Conservation (phyloP, 2,888 invertebrate species). For the Eupithecia exiguata region DNA sequence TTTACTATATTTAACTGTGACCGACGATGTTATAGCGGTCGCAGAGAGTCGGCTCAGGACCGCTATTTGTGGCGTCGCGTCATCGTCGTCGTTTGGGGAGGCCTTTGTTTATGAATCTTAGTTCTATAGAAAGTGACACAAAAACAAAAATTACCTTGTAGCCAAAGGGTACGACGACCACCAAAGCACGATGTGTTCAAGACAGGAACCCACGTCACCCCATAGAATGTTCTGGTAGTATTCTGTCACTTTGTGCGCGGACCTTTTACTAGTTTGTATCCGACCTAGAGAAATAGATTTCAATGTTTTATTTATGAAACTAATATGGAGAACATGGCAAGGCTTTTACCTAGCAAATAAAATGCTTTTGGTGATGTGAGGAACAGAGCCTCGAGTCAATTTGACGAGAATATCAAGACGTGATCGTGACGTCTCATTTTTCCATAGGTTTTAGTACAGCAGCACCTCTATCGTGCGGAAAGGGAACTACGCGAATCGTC, state of each 20-base stretch:
- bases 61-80: no score
- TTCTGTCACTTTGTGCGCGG: slow-evolving; percentile 85
- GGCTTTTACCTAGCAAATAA: no score
- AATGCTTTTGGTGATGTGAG: no score
- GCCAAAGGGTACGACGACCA: slow-evolving; percentile 90
- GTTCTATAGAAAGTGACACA: neutral
- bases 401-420: no score
- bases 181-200: slow-evolving; percentile 93
- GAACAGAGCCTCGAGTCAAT: no score
- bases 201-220: slow-evolving; percentile 91
- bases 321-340: neutral
- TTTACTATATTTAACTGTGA: no score
- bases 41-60: neutral
- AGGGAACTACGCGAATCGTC: no score
- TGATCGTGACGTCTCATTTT: no score
- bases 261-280: slow-evolving; percentile 83
- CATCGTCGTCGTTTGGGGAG: neutral
- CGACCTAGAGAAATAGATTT: slow-evolving; percentile 73
- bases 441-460: no score
- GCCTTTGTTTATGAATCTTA: neutral
- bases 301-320: neutral
- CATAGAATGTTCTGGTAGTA: slow-evolving; percentile 90
- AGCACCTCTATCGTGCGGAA: no score
- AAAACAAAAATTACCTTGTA: slow-evolving; percentile 72
- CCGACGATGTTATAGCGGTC: neutral